Percentiles rank a stretch among this genome's conserved stretches.
These are phyloP conservation scores for Phalera bucephala DNA, from an alignment of 2,888 invertebrate genomes.

Conservation along the genomic window DNA sequence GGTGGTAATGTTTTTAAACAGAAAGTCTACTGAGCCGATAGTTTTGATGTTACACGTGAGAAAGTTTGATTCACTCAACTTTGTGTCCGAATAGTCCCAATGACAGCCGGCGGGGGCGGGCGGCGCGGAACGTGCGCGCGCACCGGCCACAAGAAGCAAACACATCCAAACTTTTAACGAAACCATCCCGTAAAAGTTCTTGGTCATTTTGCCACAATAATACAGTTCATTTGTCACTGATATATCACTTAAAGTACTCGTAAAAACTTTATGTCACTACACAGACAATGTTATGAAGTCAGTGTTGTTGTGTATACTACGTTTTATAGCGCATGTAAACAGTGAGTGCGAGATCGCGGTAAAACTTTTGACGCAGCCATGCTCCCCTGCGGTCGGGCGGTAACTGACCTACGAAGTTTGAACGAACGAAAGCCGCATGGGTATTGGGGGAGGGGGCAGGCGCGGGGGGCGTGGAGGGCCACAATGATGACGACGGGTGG, in stretches of 20 bases:
- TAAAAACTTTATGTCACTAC: conserved; percentile 61
- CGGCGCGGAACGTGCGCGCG: conserved; percentile 81
- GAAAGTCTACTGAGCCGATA: conserved; percentile 86
- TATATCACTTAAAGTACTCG: conserved; percentile 53
- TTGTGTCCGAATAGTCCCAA: conserved; percentile 85
- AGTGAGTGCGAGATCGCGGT: conserved; percentile 72
- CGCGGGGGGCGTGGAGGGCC: conserved; percentile 56
- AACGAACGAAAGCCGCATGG: conserved; percentile 82
- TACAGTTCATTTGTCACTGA: conserved; percentile 74
- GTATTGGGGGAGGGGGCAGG: conserved; percentile 56
- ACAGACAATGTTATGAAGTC: conserved; percentile 56
- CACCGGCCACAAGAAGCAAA: conserved; percentile 70
- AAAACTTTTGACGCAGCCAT: conserved; percentile 82
- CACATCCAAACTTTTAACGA: conserved; percentile 81
- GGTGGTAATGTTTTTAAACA: conserved; percentile 88
- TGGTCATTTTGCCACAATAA: conserved; percentile 65
- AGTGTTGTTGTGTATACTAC: conserved; percentile 59
- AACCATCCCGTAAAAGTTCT: conserved; percentile 76
- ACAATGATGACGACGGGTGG: conserved; percentile 65
- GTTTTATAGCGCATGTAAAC: conserved; percentile 77
- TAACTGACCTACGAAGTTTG: conserved; percentile 84
- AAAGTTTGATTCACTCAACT: conserved; percentile 83
- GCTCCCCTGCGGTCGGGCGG: conserved; percentile 82
- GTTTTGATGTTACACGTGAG: conserved; percentile 89
- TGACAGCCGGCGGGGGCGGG: conserved; percentile 88